Evolutionary conservation across 2,797 vertebrate species (phyloP), one percentile per base, ranked within the genome.

Genomic region (Rhynchotus rufescens): DNA sequence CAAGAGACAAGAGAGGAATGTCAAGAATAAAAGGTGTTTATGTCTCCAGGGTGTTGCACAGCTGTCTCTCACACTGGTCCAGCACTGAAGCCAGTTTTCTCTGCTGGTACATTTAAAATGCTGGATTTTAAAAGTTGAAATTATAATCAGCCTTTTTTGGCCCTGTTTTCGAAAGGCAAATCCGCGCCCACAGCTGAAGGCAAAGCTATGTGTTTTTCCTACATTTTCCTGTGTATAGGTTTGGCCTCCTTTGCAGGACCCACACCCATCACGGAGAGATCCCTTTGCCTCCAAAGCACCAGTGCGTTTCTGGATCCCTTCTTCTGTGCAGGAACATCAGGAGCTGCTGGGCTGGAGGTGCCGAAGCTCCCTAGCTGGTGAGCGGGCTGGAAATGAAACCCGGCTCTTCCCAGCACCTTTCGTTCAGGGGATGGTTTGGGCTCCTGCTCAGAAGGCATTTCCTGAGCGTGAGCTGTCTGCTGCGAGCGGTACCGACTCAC

Each of bases 11-110:
- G 44, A 88, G 42, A 78, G 76, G 51, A 76, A 67, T 66, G 47
- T 40, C 42, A 87, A 83, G 90, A 90, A 93, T 59, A 89, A 93
- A 95, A 93, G 60, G 80, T 56, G 52, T 80, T 67, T 90, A 40
- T 64, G 59, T 84, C 88, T 80, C 61, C 68, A 77, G 0, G 0
- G 40, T 26, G 32, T 56, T 64, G 15, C 32, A 56, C 0, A 12
- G 59, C 25, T 73, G 51, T 73, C 64, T 75, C 89, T 94, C 4
- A 11, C 65, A 61, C 66, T 85, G 89, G 74, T 56, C 88, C 44
- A 90, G 84, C 56, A 86, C 62, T 28, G 13, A 32, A 14, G 14
- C 6, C 7, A 82, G 66, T 32, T 92, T 38, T 64, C 61, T 47
- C 22, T 76, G 67, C 52, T 79, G 22, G 30, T 68, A 61, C 36